Evolutionary conservation across 1,140 invertebrate genomes (phyloP), one percentile per base, ranked within the genome.

Genomic region (Drosophila asahinai): DNA sequence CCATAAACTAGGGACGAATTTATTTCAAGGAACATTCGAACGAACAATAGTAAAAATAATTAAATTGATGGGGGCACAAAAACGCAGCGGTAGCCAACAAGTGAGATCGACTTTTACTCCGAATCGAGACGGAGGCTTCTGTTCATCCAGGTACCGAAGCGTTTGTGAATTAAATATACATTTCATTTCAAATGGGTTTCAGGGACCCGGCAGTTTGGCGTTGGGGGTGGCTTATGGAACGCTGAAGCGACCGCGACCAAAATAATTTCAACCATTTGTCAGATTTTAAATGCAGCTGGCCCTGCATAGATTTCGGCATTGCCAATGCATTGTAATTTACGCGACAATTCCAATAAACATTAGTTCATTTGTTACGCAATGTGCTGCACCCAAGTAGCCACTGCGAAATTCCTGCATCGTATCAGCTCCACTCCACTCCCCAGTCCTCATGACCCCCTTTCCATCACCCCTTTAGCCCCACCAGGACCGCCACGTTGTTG

Each of bases 301-400:
- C 45, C 74, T 66, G 81, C 77, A 81, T 75, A 78, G 74, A 86
- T 83, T 83, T 83, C 59, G 63, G 74, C 72, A 72, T 74, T 55
- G 83, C 60, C 73, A 76, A 75, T 66, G 70, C 77, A 83, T 76
- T 83, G 81, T 80, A 86, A 90, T 90, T 90, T 90, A 86, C 81
- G 86, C 81, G 79, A 90, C 86, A 90, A 90, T 90, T 86, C 86
- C 86, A 82, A 90, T 90, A 90, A 90, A 90, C 86, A 90, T 90
- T 86, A 90, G 86, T 90, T 90, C 86, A 90, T 89, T 89, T 86
- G 86, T 86, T 75, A 59, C 78, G 59, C 79, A 75, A 60, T 57
- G 58, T 80, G 54, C 67, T 65, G 54, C 19, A 36, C 57, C 74
- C 58, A 40, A 71, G 52, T 61, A 54, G 59, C 59, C 66, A 70